Evolutionary conservation across 2,113 vertebrate species (phyloP), one percentile per base, ranked within the genome.

Genomic region (Opisthocomus hoazin): DNA sequence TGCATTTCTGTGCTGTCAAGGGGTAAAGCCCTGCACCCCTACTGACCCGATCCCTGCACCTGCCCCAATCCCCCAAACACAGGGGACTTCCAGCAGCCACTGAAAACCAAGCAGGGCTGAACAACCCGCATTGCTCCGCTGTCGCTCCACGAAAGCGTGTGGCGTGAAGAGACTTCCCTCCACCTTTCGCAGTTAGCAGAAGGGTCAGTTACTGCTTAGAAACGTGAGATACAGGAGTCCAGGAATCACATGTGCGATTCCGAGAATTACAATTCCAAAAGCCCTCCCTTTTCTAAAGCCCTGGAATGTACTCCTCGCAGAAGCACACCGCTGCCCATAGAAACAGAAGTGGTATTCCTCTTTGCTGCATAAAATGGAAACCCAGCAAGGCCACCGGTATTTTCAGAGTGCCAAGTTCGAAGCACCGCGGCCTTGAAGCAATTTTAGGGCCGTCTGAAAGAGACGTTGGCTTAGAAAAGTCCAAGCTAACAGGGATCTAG

Each of bases 171-270:
- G 19, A 36, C 39, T 60, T 68, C 63, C 30, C 37, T 41, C 30
- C 2, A 1, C 29, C 34, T 82, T 79, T 75, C 56, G 74, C 65
- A 61, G 37, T 21, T 26, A 46, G 37, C 65, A 46, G 15, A 56
- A 56, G 41, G 6, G 54, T 19, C 3, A 3, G 39, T 74, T 56
- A 54, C 46, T 50, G n/a, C 36, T 60, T 11, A 60, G 17, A 71
- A 73, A 76, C 0, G 1, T 21, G 76, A 83, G 34, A 63, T 11
- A 63, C 9, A 48, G n/a, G 5, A 51, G 24, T 15, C 10, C 17
- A 79, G 57, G 45, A 92, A 87, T 27, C 5, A 2, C n/a, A 39
- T 0, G 0, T 0, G 1, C 22, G 45, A 77, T 60, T 57, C 27
- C n/a, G n/a, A 51, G 26, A 14, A 81, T 21, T 60, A 34, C 51